These are phyloP conservation scores for Amphipyra berbera DNA, from an alignment of 2,888 invertebrate genomes.

Conservation along the genomic window DNA sequence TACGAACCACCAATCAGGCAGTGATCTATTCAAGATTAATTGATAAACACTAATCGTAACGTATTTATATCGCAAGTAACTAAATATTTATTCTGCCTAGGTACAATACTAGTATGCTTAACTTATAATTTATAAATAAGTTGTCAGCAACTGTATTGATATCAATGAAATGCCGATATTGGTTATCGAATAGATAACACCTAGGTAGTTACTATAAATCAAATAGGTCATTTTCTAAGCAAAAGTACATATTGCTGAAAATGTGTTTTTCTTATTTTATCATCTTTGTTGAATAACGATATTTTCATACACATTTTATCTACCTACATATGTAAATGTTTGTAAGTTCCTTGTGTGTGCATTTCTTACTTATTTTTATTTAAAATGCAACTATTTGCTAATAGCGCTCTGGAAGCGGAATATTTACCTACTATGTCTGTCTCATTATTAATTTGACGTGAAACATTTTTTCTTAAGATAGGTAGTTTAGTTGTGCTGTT, in stretches of 20 bases:
- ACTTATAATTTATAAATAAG: slow-evolving; percentile 5
- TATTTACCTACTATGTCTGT: too few relatives aligned
- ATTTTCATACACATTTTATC: too few relatives aligned
- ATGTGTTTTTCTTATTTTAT: not conserved
- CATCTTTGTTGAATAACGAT: too few relatives aligned
- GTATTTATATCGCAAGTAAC: slow-evolving; percentile 3
- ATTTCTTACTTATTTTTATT: too few relatives aligned
- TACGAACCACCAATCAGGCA: slow-evolving; percentile 19
- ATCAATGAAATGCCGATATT: slow-evolving; percentile 72
- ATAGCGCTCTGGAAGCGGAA: too few relatives aligned
- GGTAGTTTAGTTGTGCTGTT: too few relatives aligned
- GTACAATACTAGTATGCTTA: not conserved
- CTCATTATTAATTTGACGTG: too few relatives aligned
- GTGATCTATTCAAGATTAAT: slow-evolving; percentile 26
- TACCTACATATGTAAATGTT: too few relatives aligned
- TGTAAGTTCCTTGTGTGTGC: too few relatives aligned
- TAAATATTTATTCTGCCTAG: too few relatives aligned
- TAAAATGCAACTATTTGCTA: too few relatives aligned
- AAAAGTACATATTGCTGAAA: not conserved
- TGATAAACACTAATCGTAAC: slow-evolving; percentile 17
- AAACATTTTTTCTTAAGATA: too few relatives aligned
- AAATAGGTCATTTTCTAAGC: slow-evolving; percentile 8
- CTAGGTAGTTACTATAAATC: slow-evolving; percentile 29
- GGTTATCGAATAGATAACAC: slow-evolving; percentile 80
- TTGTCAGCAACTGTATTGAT: slow-evolving; percentile 45